Conservation (phyloP, 2,113 vertebrate genomes). For the Caloenas nicobarica region DNA sequence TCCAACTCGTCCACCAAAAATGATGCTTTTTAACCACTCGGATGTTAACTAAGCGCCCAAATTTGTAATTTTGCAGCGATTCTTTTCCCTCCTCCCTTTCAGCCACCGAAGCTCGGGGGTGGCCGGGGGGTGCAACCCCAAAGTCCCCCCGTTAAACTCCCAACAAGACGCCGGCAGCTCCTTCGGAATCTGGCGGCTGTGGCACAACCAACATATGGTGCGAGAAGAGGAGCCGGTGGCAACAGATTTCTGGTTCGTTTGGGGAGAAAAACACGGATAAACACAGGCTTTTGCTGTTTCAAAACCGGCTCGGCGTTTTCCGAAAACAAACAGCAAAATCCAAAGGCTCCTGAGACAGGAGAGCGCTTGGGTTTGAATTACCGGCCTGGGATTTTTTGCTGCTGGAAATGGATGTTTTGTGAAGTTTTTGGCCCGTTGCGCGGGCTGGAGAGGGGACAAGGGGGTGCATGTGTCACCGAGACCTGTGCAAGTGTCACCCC, state of each 20-base stretch:
- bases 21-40: fast-evolving
- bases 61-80: fast-evolving
- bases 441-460: background rate
- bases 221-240: background rate
- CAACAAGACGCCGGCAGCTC: background rate
- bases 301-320: conserved; percentile 10
- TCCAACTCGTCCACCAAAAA: fast-evolving
- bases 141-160: background rate
- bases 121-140: background rate
- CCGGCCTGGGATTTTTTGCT: background rate
- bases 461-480: fast-evolving
- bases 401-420: fast-evolving
- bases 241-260: conserved; percentile 20
- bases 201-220: background rate
- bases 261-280: conserved; percentile 25
- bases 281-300: conserved; percentile 31
- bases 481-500: fast-evolving
- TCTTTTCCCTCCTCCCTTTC: background rate
- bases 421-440: fast-evolving
- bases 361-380: background rate
- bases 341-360: background rate
- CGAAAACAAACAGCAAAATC: background rate
- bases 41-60: fast-evolving
- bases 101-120: background rate
- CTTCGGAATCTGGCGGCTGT: background rate